Percentiles rank a stretch among this genome's conserved stretches.
Conservation (phyloP, 2,113 vertebrate genomes). For the Rutilus rutilus region DNA sequence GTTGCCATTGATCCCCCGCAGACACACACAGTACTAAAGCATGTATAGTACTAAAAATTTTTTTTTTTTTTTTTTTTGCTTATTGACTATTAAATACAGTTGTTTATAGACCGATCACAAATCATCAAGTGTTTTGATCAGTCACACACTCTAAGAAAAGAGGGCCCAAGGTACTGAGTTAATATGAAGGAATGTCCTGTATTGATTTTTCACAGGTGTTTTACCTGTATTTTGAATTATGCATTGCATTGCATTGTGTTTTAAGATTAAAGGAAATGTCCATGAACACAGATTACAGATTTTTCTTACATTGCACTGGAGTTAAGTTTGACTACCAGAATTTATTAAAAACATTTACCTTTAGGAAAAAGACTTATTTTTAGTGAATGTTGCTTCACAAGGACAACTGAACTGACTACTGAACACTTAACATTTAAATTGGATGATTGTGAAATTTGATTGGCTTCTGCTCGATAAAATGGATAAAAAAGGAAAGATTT, state of each 20-base stretch:
- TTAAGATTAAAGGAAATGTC: neutral
- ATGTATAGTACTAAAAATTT: too few species aligned
- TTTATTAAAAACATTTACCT: neutral
- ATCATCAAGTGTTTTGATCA: neutral
- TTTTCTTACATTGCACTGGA: neutral
- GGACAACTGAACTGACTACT: neutral
- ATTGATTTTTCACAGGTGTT: neutral
- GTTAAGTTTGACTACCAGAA: neutral
- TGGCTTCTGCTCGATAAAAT: neutral
- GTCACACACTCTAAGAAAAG: neutral
- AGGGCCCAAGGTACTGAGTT: neutral
- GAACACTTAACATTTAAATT: neutral
- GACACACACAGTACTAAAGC: neutral
- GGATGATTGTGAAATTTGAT: neutral
- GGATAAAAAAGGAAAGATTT: neutral
- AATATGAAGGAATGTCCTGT: neutral
- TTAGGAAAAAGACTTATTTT: neutral
- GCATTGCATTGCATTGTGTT: neutral
- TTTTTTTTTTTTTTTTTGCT: neutral
- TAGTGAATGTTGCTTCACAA: neutral
- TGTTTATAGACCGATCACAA: neutral
- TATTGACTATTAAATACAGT: neutral
- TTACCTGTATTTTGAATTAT: neutral
- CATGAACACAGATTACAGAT: too few species aligned
- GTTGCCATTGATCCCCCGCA: slow-evolving; percentile 35